Evolutionary conservation across 2,113 vertebrate species (phyloP).

Genomic region (Balaenoptera acutorostrata): DNA sequence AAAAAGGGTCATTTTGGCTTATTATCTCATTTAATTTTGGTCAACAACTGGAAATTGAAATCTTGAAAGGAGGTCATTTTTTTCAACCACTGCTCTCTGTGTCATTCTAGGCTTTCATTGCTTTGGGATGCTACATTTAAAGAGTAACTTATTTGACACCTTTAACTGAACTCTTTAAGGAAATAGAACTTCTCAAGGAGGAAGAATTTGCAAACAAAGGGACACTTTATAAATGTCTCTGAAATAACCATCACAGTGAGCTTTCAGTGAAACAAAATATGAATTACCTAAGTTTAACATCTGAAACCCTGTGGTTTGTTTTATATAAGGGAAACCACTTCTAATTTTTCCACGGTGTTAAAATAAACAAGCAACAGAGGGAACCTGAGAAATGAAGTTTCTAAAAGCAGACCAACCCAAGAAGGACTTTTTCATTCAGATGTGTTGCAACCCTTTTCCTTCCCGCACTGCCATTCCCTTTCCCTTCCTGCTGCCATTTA

Average conservation of each 20-base stretch:
- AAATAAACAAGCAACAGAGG: background rate
- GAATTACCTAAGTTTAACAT: background rate
- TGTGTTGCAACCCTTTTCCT: background rate
- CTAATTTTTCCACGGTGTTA: background rate
- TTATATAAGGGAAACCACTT: background rate
- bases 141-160: slow-evolving; percentile 1
- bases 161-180: background rate
- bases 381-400: background rate
- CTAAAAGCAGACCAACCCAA: background rate
- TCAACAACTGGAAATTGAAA: background rate
- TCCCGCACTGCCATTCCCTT: background rate
- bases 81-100: background rate
- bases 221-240: background rate
- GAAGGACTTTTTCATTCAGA: background rate
- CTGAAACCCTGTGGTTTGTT: background rate
- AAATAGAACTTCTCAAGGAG: slow-evolving; percentile 16
- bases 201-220: background rate
- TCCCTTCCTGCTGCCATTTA: background rate
- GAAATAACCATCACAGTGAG: background rate
- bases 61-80: background rate
- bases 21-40: background rate
- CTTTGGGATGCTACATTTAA: slow-evolving; percentile 5
- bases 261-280: background rate
- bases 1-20: background rate
- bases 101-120: background rate